Conservation (phyloP, 2,113 vertebrate species). For the Lutjanus erythropterus region DNA sequence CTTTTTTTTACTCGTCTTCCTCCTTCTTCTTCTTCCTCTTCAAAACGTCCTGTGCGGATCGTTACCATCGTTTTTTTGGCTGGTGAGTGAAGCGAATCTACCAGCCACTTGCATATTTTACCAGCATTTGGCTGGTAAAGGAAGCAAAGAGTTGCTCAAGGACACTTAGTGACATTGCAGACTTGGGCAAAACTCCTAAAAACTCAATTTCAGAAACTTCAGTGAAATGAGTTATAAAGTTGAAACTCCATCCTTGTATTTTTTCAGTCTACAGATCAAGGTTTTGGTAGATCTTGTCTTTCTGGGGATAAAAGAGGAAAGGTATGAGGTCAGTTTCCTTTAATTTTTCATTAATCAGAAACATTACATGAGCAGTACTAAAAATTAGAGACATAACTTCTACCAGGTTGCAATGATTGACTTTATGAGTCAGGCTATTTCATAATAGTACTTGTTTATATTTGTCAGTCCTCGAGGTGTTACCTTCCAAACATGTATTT, state of each 20-base stretch:
- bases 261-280: not conserved
- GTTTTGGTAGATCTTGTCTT: not conserved
- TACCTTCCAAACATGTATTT: not conserved
- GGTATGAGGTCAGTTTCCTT: not conserved
- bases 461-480: not conserved
- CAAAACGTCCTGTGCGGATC: too few species aligned
- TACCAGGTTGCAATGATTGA: not conserved
- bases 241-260: not conserved
- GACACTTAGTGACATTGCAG: constrained; percentile 1
- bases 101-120: too few species aligned
- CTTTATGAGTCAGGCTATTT: not conserved
- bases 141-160: too few species aligned
- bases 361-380: not conserved
- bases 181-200: not conserved
- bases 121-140: too few species aligned
- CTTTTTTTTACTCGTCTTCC: too few species aligned
- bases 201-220: not conserved
- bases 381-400: not conserved
- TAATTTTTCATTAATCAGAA: not conserved
- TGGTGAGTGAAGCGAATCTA: too few species aligned
- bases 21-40: too few species aligned
- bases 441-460: not conserved
- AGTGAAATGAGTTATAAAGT: not conserved
- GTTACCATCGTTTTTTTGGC: too few species aligned
- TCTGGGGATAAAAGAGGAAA: not conserved